phyloP scores from a whole-genome alignment of 2,113 vertebrate genomes.

The Pluvianellus socialis region DNA sequence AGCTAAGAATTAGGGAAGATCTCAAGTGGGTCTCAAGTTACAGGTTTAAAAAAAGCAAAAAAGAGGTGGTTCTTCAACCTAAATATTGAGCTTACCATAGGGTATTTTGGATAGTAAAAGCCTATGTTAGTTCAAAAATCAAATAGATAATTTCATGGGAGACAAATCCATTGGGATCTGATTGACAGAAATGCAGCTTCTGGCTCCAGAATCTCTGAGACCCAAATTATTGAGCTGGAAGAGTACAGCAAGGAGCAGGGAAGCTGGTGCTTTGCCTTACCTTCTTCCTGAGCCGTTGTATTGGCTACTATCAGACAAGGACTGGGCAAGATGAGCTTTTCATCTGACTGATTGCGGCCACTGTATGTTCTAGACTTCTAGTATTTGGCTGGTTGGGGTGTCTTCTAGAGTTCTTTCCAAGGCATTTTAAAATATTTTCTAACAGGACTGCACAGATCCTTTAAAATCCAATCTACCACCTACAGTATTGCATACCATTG shows the following conservation, averaged over 20 bases:
- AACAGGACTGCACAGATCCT: not conserved
- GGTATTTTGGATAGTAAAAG: not conserved
- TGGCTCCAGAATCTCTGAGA: not conserved
- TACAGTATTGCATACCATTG: not conserved
- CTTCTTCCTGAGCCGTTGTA: not conserved
- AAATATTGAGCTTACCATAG: not conserved
- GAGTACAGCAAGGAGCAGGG: not conserved
- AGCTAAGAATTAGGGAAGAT: not conserved
- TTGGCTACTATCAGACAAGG: not conserved
- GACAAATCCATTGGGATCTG: not conserved
- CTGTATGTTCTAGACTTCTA: not conserved
- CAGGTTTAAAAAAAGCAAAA: not conserved
- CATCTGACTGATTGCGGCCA: not conserved
- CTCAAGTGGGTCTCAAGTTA: not conserved
- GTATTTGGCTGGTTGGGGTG: not conserved
- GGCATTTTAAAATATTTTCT: not conserved
- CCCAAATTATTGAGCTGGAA: not conserved
- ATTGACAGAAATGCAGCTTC: not conserved
- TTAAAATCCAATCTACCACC: constrained; percentile 57
- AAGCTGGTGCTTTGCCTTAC: not conserved
- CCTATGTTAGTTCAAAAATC: not conserved
- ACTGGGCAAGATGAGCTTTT: not conserved
- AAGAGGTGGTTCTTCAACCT: not conserved
- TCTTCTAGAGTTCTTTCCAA: not conserved
- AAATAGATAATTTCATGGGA: not conserved